phyloP scores from a whole-genome alignment of 2,797 vertebrate genomes.

The Astyanax mexicanus region DNA sequence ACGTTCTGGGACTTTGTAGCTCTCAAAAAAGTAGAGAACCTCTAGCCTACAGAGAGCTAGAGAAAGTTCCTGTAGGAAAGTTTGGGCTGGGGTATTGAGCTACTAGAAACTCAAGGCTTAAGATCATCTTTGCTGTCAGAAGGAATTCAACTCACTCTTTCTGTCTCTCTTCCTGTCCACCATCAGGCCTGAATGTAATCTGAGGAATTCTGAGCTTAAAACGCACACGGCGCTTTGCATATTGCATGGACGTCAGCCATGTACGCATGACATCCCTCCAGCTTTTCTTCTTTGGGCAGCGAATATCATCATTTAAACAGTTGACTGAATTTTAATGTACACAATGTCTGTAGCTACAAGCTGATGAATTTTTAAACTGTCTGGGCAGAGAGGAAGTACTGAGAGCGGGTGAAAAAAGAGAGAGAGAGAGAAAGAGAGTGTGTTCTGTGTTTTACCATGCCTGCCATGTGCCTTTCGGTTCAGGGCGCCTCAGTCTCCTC shows the following conservation, averaged over 20 bases:
- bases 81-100: not conserved
- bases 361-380: slow-evolving; percentile 26
- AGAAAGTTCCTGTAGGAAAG: too few relatives aligned
- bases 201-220: not conserved
- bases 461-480: not conserved
- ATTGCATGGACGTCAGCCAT: slow-evolving; percentile 15
- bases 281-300: slow-evolving; percentile 16
- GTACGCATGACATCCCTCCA: slow-evolving; percentile 20
- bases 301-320: slow-evolving; percentile 37
- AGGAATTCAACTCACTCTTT: not conserved
- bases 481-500: not conserved
- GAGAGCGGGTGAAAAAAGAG: not conserved
- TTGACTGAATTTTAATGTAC: slow-evolving; percentile 42
- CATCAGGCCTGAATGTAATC: not conserved
- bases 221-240: slow-evolving; percentile 7
- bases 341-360: slow-evolving; percentile 31
- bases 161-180: too few relatives aligned
- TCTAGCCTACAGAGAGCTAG: too few relatives aligned
- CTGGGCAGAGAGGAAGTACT: not conserved
- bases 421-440: not conserved
- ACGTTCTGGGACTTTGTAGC: too few relatives aligned
- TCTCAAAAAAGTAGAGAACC: too few relatives aligned
- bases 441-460: not conserved
- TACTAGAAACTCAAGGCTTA: not conserved
- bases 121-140: slow-evolving; percentile 11